Evolutionary conservation across 1,140 invertebrate genomes (phyloP).

Genomic region (Zaprionus davidi): DNA sequence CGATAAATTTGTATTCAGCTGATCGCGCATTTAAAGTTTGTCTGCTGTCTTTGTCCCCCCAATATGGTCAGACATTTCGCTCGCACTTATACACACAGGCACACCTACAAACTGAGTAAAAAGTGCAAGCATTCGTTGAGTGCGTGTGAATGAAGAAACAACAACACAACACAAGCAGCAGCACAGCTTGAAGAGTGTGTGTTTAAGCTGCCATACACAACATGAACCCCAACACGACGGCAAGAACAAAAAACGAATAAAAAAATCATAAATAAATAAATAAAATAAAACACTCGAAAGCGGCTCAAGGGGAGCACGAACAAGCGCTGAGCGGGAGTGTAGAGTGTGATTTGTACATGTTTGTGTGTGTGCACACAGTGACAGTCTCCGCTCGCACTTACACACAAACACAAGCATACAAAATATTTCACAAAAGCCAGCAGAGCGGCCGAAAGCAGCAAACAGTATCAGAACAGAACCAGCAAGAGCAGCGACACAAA

Average conservation of each 20-base stretch:
- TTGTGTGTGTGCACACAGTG: background rate
- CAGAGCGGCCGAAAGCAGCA: constrained; percentile 33
- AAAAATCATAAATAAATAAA: constrained; percentile 43
- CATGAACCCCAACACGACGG: constrained; percentile 18
- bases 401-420: constrained; percentile 5
- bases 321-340: constrained; percentile 24
- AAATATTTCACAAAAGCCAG: constrained; percentile 43
- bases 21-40: constrained; percentile 27
- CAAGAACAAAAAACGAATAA: constrained; percentile 11
- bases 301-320: constrained; percentile 30
- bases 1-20: constrained; percentile 9
- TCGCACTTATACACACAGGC: constrained; percentile 26
- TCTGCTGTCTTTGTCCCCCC: constrained; percentile 16
- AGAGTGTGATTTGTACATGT: constrained; percentile 31
- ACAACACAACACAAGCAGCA: constrained; percentile 1
- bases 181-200: background rate
- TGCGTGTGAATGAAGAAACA: constrained; percentile 6
- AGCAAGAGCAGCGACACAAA: constrained; percentile 40
- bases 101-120: constrained; percentile 10
- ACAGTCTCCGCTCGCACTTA: background rate
- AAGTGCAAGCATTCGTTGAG: constrained; percentile 8
- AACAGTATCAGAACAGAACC: constrained; percentile 46
- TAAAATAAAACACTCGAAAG: constrained; percentile 46
- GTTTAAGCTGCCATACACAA: background rate
- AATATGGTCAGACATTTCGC: constrained; percentile 29